phyloP scores from a whole-genome alignment of 2,797 vertebrate species.

The Erithacus rubecula region DNA sequence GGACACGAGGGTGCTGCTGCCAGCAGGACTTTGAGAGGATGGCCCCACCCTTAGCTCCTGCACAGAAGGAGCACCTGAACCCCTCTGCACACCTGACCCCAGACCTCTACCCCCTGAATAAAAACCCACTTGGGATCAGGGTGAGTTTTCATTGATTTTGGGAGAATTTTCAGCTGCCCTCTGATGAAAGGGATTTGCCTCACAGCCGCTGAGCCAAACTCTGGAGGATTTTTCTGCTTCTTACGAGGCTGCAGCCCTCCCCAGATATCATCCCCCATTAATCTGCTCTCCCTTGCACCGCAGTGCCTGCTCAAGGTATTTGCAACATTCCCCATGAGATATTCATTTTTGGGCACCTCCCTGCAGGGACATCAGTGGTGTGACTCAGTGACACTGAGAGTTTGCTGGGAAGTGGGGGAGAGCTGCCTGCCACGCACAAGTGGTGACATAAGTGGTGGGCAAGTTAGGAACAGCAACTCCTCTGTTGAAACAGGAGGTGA shows the following conservation, averaged over 20 bases:
- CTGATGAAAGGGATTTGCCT: background rate
- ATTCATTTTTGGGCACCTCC: background rate
- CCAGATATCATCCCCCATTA: background rate
- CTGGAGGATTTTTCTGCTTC: background rate
- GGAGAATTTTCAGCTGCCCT: background rate
- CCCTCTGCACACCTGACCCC: background rate
- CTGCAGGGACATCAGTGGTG: background rate
- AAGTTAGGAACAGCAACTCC: background rate
- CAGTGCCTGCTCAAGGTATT: background rate
- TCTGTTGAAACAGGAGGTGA: conserved; percentile 58
- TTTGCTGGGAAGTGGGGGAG: conserved; percentile 27
- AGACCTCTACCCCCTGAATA: background rate
- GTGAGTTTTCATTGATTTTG: background rate
- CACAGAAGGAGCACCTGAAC: background rate
- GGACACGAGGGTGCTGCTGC: background rate
- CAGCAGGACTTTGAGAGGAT: background rate
- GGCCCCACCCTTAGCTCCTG: background rate
- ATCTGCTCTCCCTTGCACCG: rapidly evolving
- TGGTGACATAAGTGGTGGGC: conserved; percentile 19
- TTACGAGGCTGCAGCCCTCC: background rate
- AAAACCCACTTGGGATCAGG: background rate
- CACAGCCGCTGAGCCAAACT: background rate
- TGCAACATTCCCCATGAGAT: background rate
- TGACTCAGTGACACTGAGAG: conserved; percentile 22
- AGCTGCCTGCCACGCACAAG: background rate